Conservation (phyloP, 2,888 invertebrate species). For the Scaptomyza tumidula region DNA sequence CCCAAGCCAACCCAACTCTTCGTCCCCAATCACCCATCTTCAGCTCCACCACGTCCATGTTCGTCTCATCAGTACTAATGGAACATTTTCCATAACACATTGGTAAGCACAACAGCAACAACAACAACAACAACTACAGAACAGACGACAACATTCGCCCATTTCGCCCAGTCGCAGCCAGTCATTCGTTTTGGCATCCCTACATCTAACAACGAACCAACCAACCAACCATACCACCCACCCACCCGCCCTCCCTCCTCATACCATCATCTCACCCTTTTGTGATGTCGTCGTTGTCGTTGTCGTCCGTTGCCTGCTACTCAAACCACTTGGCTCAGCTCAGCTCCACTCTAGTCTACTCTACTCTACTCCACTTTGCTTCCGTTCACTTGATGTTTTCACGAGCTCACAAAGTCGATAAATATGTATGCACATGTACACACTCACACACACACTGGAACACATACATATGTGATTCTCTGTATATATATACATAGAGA, state of each 20-base stretch:
- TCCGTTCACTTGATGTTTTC: slow-evolving; percentile 79
- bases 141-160: slow-evolving; percentile 50
- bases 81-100: slow-evolving; percentile 79
- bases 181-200: slow-evolving; percentile 35
- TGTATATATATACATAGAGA: slow-evolving; percentile 28
- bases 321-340: slow-evolving; percentile 62
- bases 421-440: slow-evolving; percentile 71
- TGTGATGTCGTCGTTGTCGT: slow-evolving; percentile 38
- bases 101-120: slow-evolving; percentile 59
- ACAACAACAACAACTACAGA: slow-evolving; percentile 19
- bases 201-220: neutral
- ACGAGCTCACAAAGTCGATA: slow-evolving; percentile 79
- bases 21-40: slow-evolving; percentile 14
- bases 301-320: slow-evolving; percentile 62
- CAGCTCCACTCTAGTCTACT: slow-evolving; percentile 40
- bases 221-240: neutral
- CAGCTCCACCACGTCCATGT: slow-evolving; percentile 26
- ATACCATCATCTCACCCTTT: slow-evolving; percentile 13
- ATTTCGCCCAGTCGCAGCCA: slow-evolving; percentile 22
- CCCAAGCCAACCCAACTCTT: too few relatives aligned
- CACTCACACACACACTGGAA: slow-evolving; percentile 21
- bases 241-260: neutral
- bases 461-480: slow-evolving; percentile 13
- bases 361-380: slow-evolving; percentile 53
- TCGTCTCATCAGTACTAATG: slow-evolving; percentile 80